Conservation (phyloP, 2,113 vertebrate genomes). For the Carettochelys insculpta region DNA sequence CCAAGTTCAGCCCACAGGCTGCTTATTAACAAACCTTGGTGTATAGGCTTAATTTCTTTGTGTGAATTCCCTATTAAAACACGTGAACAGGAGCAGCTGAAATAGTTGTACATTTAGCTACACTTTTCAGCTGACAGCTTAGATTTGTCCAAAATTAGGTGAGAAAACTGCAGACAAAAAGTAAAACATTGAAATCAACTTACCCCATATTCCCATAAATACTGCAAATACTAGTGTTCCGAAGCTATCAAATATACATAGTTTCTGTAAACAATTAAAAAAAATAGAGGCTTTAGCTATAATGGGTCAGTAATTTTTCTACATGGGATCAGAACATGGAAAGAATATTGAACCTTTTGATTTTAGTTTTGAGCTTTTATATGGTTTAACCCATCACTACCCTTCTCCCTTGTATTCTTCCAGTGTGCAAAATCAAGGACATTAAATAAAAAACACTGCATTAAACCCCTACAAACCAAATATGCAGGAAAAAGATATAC, state of each 20-base stretch:
- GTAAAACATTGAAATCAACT: constrained; percentile 62
- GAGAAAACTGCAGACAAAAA: constrained; percentile 6
- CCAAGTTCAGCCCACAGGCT: too few species aligned
- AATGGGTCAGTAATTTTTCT: not conserved
- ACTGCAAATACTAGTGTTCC: constrained; percentile 93
- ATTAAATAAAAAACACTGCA: constrained; percentile 4
- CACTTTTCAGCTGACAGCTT: constrained; percentile 11
- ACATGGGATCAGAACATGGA: not conserved
- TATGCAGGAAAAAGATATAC: not conserved
- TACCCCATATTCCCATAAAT: constrained; percentile 96
- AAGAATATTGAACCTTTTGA: not conserved
- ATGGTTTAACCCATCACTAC: not conserved
- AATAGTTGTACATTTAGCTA: not conserved
- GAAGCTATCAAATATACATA: constrained; percentile 95
- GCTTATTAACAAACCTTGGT: too few species aligned
- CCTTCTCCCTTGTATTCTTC: not conserved
- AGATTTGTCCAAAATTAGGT: constrained; percentile 42
- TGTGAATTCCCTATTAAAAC: not conserved
- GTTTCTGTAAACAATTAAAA: constrained; percentile 80
- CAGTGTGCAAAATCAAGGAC: constrained; percentile 8
- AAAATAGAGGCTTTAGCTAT: constrained; percentile 22
- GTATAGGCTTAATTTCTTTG: not conserved
- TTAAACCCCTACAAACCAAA: constrained; percentile 6
- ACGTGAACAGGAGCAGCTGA: not conserved
- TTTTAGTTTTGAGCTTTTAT: constrained; percentile 6